phyloP scores from a whole-genome alignment of 2,888 invertebrate species.

The Bimastos eiseni region DNA sequence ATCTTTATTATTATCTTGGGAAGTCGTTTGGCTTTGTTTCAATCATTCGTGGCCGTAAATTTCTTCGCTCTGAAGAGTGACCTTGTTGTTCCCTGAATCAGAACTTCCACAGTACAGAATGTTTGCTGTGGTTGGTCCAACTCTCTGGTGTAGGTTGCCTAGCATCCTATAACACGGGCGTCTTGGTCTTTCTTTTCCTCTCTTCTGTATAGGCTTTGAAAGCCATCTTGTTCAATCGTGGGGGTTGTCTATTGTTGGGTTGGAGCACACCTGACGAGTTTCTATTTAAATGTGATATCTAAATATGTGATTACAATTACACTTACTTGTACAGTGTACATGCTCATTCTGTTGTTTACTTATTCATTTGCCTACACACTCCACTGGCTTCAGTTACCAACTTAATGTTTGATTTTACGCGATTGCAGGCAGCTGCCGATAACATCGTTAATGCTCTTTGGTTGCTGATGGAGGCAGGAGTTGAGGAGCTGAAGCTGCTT shows the following conservation, averaged over 20 bases:
- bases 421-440: constrained; percentile 40
- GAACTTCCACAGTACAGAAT: neutral
- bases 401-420: neutral
- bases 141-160: too few species aligned
- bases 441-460: constrained; percentile 81
- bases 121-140: too few species aligned
- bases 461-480: constrained; percentile 88
- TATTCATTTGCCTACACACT: neutral
- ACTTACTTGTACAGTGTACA: neutral
- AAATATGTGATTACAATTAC: neutral
- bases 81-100: neutral
- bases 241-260: too few species aligned
- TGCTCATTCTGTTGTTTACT: neutral
- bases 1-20: too few species aligned
- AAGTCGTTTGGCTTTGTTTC: too few species aligned
- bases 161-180: too few species aligned
- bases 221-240: too few species aligned
- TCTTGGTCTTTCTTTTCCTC: too few species aligned
- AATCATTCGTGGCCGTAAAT: too few species aligned
- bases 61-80: neutral
- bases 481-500: constrained; percentile 91
- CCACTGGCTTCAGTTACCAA: neutral
- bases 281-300: too few species aligned
- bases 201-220: too few species aligned
- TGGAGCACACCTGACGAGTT: too few species aligned